Percentiles rank a stretch among this genome's conserved stretches.
Conservation (phyloP, 2,888 invertebrate genomes). For the Clostera curtula region DNA sequence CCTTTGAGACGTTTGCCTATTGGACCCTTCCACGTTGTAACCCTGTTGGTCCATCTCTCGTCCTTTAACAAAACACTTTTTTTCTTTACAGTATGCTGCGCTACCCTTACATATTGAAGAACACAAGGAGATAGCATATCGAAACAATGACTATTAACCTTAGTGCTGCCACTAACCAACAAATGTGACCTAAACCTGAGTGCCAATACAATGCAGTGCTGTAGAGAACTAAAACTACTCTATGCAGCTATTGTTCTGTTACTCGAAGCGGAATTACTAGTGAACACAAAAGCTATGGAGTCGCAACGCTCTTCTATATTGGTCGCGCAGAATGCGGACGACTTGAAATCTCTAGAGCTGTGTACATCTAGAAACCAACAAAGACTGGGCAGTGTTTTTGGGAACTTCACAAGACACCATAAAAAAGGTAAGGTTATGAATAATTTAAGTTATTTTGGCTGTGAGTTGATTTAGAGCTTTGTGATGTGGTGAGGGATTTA, state of each 20-base stretch:
- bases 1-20: no score
- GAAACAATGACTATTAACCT: constrained; percentile 68
- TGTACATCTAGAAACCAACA: constrained; percentile 63
- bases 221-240: constrained; percentile 66
- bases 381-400: constrained; percentile 62
- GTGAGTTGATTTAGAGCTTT: background rate
- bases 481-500: no score
- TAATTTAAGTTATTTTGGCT: background rate
- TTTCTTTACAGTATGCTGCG: constrained; percentile 50
- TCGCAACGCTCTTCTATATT: constrained; percentile 61
- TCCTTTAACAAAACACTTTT: constrained; percentile 5
- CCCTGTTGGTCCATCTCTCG: no score
- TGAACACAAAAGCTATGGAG: constrained; percentile 64
- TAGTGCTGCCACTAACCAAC: constrained; percentile 38
- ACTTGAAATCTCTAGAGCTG: constrained; percentile 56
- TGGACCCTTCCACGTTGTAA: no score
- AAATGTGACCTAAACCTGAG: constrained; percentile 53
- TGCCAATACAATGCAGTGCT: constrained; percentile 72
- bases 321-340: constrained; percentile 56
- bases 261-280: constrained; percentile 58
- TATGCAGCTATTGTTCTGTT: constrained; percentile 61
- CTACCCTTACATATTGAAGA: constrained; percentile 8
- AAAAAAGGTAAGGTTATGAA: constrained; percentile 51
- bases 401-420: constrained; percentile 66
- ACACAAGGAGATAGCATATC: constrained; percentile 40